Evolutionary conservation across 2,797 vertebrate genomes (phyloP), one percentile per base, ranked within the genome.

Genomic region (Anniella stebbinsi): DNA sequence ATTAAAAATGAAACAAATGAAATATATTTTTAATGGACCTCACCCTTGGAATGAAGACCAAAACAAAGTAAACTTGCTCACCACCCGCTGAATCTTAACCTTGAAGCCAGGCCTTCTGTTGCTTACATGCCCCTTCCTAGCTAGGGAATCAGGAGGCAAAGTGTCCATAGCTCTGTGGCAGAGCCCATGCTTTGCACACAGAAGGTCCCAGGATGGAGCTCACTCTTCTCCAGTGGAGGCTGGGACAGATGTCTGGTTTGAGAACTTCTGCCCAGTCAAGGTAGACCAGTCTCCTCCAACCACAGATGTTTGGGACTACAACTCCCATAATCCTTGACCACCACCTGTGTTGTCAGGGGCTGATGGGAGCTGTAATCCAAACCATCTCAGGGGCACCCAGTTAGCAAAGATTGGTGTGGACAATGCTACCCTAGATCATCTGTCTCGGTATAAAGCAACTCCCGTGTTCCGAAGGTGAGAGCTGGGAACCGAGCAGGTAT

Each of bases 401-500:
- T 10, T 30, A 10, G 25, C 2, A 15, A 15, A 70, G 30, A 13
- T 15, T 72, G 70, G n/a, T 72, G n/a, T n/a, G 36, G 70, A 72
- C 69, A 72, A 25, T 36, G 36, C 36, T 38, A 23, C 21, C 21
- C 36, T 28, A 63, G 54, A 63, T 38, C 4, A 57, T 63, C 38
- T 81, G n/a, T 25, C 38, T 63, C 38, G n/a, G 54, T 4, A 4
- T 60, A 18, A 75, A 30, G 36, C 28, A 12, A 0, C 23, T 67
- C 33, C 45, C 48, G 11, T 30, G 28, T 12, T 8, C 17, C n/a
- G 72, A 57, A 70, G n/a, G 91, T 88, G 73, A 93, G 73, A 70
- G 5, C 30, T n/a, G 7, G 93, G 92, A 94, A 95, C 4, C 90
- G 92, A 95, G 91, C 87, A 80, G 0, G 48, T 91, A 8, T 51